These are phyloP conservation scores for Solea senegalensis DNA, from an alignment of 2,113 vertebrate species.

Conservation along the genomic window DNA sequence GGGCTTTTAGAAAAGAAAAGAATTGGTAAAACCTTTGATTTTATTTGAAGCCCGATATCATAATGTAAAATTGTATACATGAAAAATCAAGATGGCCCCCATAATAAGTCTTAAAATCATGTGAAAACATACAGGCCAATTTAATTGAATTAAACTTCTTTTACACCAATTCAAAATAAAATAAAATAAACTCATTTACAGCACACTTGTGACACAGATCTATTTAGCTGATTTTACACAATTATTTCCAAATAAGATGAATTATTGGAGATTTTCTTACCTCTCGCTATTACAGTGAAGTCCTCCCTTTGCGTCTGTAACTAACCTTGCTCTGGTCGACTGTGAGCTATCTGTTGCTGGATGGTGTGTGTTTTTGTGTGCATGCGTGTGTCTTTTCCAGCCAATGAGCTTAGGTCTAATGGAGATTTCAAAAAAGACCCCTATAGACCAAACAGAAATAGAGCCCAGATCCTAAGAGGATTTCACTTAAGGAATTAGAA, in stretches of 20 bases:
- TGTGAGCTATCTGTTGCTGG: conserved; percentile 60
- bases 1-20: neutral
- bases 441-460: conserved; percentile 86
- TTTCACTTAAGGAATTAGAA: conserved; percentile 88
- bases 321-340: conserved; percentile 49
- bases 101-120: neutral
- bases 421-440: conserved; percentile 80
- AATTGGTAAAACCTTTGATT: neutral
- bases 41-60: neutral
- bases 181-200: neutral
- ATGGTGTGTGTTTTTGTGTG: conserved; percentile 60
- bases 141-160: too few relatives aligned
- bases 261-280: conserved; percentile 50
- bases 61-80: neutral
- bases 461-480: conserved; percentile 91
- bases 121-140: neutral
- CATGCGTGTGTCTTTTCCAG: conserved; percentile 72
- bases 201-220: neutral
- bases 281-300: conserved; percentile 38
- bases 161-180: neutral
- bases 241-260: neutral
- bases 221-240: neutral
- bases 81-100: neutral
- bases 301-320: conserved; percentile 40
- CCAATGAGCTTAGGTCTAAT: conserved; percentile 74